Evolutionary conservation across 1,140 invertebrate genomes (phyloP).

Genomic region (Myzus persicae): DNA sequence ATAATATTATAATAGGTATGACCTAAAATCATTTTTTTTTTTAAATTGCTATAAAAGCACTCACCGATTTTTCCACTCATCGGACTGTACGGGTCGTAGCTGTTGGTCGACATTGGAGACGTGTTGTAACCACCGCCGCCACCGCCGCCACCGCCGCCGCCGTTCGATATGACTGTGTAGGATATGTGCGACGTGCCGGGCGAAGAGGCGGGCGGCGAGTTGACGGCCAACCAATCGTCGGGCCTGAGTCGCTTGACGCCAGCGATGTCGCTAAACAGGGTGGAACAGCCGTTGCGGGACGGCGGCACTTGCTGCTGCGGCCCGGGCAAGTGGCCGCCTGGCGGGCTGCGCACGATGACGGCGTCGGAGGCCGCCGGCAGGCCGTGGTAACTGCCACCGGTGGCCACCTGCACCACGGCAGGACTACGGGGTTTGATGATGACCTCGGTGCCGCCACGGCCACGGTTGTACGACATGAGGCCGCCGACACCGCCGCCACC

Average conservation of each 20-base stretch:
- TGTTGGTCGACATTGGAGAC: conserved; percentile 74
- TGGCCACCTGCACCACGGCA: conserved; percentile 59
- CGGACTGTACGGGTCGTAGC: conserved; percentile 86
- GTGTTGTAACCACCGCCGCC: conserved; percentile 74
- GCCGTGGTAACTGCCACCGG: conserved; percentile 64
- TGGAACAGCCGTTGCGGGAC: conserved; percentile 42
- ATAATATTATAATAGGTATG: background rate
- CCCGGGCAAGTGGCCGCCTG: conserved; percentile 62
- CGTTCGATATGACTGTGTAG: conserved; percentile 72
- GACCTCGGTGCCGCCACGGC: conserved; percentile 57
- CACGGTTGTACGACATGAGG: conserved; percentile 61
- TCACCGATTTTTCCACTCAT: conserved; percentile 82
- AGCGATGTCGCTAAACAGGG: conserved; percentile 60
- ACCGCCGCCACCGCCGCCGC: background rate
- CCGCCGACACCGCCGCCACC: conserved; percentile 38
- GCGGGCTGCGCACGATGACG: conserved; percentile 62
- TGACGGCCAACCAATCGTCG: conserved; percentile 69
- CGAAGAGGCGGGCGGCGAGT: conserved; percentile 68
- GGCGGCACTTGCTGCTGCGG: conserved; percentile 14
- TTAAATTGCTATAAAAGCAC: conserved; percentile 64
- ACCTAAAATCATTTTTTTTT: background rate
- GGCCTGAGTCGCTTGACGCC: conserved; percentile 65
- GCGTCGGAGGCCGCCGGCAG: conserved; percentile 16
- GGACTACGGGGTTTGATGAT: conserved; percentile 64
- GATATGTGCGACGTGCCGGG: conserved; percentile 67